Conservation (phyloP, 2,113 vertebrate species). For the Nyctereutes procyonoides region DNA sequence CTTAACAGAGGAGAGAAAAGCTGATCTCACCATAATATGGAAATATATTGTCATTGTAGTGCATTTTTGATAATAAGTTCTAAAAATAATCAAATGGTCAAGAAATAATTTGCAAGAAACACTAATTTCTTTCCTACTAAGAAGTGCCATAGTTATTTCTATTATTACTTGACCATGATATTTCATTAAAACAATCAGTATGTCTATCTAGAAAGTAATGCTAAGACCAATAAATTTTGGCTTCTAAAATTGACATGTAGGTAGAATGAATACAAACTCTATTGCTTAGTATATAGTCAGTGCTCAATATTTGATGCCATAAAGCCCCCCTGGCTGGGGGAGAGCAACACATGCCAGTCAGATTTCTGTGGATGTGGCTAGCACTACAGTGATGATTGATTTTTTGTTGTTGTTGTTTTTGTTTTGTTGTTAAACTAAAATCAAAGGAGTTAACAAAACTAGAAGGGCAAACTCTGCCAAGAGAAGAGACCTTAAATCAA, state of each 20-base stretch:
- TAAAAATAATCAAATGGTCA: not conserved
- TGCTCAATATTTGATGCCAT: not conserved
- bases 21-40: not conserved
- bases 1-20: not conserved
- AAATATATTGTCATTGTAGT: not conserved
- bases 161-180: not conserved
- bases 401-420: not conserved
- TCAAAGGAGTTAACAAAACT: not conserved
- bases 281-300: not conserved
- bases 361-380: not conserved
- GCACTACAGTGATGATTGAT: not conserved
- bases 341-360: not conserved
- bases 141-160: not conserved
- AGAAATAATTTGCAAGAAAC: not conserved
- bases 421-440: not conserved
- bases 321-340: fast-evolving
- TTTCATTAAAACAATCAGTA: not conserved
- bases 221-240: not conserved
- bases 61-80: not conserved
- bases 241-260: not conserved
- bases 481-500: not conserved
- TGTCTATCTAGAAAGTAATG: constrained; percentile 11
- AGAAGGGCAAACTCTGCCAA: not conserved
- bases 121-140: not conserved
- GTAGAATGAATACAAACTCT: not conserved